A percentile compares a stretch with the other conserved stretches of the same genome.
Conservation (phyloP, 2,113 vertebrate genomes). For the Gymnogyps californianus region DNA sequence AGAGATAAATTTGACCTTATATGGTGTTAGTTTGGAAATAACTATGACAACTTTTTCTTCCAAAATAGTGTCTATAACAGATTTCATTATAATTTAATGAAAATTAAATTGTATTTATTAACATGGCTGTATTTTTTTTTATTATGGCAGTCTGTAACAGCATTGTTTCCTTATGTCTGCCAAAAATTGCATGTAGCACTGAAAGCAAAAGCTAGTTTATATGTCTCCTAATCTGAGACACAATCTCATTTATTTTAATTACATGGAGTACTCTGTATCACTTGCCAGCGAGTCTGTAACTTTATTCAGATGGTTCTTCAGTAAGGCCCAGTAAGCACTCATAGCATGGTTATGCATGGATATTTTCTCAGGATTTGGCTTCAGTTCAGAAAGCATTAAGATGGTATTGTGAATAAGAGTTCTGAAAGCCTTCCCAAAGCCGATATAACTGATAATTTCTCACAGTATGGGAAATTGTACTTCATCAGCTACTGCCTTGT, state of each 20-base stretch:
- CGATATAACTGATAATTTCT: neutral
- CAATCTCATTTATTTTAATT: neutral
- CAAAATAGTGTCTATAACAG: neutral
- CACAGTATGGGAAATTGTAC: neutral
- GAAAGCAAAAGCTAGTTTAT: neutral
- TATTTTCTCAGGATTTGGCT: neutral
- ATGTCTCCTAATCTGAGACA: neutral
- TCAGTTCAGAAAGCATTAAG: neutral
- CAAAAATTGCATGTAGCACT: neutral
- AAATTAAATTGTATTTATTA: neutral
- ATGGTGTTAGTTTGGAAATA: neutral
- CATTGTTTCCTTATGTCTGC: neutral
- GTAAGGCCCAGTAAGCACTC: neutral
- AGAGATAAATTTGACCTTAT: neutral
- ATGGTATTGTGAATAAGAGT: neutral
- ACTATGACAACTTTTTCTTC: neutral
- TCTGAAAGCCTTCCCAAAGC: neutral
- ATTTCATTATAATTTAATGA: neutral
- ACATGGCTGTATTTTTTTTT: neutral
- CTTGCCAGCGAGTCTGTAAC: neutral
- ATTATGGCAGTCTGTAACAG: neutral
- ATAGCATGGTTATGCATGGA: neutral
- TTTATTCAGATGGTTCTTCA: neutral
- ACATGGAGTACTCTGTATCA: neutral
- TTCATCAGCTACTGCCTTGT: neutral